A percentile compares a stretch with the other conserved stretches of the same genome.
These are phyloP conservation scores for Portevinia maculata DNA, from an alignment of 2,888 invertebrate genomes.

Conservation along the genomic window DNA sequence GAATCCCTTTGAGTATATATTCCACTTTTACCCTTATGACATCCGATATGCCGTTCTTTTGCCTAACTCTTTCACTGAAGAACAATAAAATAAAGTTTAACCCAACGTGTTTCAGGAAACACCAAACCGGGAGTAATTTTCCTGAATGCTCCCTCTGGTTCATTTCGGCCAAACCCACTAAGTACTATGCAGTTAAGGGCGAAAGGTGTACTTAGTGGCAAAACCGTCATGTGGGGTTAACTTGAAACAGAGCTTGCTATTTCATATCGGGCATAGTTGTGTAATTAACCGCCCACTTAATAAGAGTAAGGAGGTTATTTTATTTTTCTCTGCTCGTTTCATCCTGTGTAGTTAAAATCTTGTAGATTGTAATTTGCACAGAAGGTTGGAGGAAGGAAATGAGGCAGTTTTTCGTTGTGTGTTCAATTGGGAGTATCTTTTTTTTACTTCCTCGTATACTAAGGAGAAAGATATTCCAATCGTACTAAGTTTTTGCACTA, in stretches of 20 bases:
- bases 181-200: conserved; percentile 2
- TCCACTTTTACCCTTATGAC: conserved; percentile 43
- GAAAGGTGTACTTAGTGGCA: conserved; percentile 42
- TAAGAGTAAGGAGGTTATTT: background rate
- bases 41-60: conserved; percentile 43
- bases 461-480: too few relatives aligned
- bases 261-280: conserved; percentile 30
- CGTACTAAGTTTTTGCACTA: too few relatives aligned
- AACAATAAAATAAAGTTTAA: conserved; percentile 50
- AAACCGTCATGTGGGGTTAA: conserved; percentile 19
- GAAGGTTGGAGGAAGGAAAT: background rate
- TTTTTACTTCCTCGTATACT: too few relatives aligned
- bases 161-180: conserved; percentile 2
- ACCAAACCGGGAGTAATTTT: conserved; percentile 50
- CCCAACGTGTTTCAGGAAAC: conserved; percentile 55
- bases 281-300: conserved; percentile 46
- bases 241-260: conserved; percentile 21
- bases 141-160: conserved; percentile 32
- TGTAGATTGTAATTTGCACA: background rate
- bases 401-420: background rate
- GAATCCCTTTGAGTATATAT: conserved; percentile 33
- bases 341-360: conserved; percentile 1
- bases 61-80: conserved; percentile 20
- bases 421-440: background rate
- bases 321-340: background rate